A percentile compares a stretch with the other conserved stretches of the same genome.
Evolutionary conservation across 1,140 invertebrate species (phyloP).

Genomic region (Drosophila busckii): DNA sequence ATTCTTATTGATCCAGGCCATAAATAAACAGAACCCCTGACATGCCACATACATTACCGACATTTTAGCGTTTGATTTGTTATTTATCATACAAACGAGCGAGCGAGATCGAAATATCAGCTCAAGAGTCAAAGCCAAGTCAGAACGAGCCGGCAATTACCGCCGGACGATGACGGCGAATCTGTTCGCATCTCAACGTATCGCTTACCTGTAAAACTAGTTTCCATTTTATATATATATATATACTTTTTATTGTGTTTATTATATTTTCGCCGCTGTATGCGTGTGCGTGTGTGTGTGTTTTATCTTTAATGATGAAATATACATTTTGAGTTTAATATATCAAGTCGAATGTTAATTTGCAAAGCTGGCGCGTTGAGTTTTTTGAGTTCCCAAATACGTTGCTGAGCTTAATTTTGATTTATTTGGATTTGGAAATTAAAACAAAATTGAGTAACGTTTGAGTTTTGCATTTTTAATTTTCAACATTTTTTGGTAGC

Average conservation of each 20-base stretch:
- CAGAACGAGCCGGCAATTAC: slow-evolving; percentile 20
- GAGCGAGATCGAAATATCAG: slow-evolving; percentile 10
- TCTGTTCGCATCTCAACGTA: slow-evolving; percentile 68
- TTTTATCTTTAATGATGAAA: slow-evolving; percentile 70
- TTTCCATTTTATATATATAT: slow-evolving; percentile 61
- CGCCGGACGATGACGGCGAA: slow-evolving; percentile 43
- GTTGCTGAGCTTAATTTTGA: slow-evolving; percentile 61
- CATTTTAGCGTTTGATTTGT: slow-evolving; percentile 79
- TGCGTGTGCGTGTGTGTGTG: slow-evolving; percentile 13
- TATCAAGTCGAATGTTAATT: slow-evolving; percentile 74
- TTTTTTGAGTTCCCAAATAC: slow-evolving; percentile 13
- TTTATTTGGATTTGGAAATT: slow-evolving; percentile 76
- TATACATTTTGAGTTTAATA: slow-evolving; percentile 78
- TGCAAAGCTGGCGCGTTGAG: slow-evolving; percentile 27
- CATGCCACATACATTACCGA: slow-evolving; percentile 76
- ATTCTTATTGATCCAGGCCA: slow-evolving; percentile 79
- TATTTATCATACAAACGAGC: slow-evolving; percentile 74
- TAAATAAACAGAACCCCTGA: slow-evolving; percentile 76
- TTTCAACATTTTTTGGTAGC: slow-evolving; percentile 52
- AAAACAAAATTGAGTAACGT: slow-evolving; percentile 70
- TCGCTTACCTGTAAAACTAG: slow-evolving; percentile 72
- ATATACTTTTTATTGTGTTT: slow-evolving; percentile 22
- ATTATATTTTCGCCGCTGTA: slow-evolving; percentile 42
- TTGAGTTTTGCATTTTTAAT: slow-evolving; percentile 63
- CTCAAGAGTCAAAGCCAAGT: slow-evolving; percentile 4